A percentile compares a stretch with the other conserved stretches of the same genome.
phyloP scores from a whole-genome alignment of 92 coral and sea anemone species.

The Metridium senile region DNA sequence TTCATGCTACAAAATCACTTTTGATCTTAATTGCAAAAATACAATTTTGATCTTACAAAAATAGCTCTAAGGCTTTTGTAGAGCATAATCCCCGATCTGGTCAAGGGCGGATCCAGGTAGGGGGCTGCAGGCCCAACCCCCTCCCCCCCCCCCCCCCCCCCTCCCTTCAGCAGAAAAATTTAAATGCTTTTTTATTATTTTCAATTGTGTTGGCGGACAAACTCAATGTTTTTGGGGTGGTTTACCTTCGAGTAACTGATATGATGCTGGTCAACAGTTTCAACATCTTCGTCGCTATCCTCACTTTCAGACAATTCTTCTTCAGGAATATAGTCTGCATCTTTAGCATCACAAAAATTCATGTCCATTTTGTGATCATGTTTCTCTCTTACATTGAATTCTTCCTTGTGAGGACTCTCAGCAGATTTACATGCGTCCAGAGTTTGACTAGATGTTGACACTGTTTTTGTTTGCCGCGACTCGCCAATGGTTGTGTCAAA shows the following conservation, averaged over 20 bases:
- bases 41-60: too few relatives aligned
- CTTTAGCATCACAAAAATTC: neutral
- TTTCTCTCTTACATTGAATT: neutral
- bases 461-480: too few relatives aligned
- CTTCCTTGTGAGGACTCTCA: too few relatives aligned
- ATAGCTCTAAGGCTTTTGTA: too few relatives aligned
- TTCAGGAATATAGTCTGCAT: neutral
- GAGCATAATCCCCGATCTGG: neutral
- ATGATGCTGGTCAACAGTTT: neutral
- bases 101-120: neutral
- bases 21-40: too few relatives aligned
- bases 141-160: neutral
- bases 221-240: neutral
- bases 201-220: too few relatives aligned
- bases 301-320: neutral
- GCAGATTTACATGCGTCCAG: neutral
- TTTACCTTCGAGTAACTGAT: neutral
- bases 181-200: neutral
- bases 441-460: neutral
- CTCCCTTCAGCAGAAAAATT: neutral
- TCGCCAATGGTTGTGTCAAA: too few relatives aligned
- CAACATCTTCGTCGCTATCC: neutral
- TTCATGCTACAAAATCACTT: too few relatives aligned
- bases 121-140: neutral
- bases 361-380: neutral